These are phyloP conservation scores for Ennomos fuscantarius DNA, from an alignment of 2,888 invertebrate species.

Conservation along the genomic window DNA sequence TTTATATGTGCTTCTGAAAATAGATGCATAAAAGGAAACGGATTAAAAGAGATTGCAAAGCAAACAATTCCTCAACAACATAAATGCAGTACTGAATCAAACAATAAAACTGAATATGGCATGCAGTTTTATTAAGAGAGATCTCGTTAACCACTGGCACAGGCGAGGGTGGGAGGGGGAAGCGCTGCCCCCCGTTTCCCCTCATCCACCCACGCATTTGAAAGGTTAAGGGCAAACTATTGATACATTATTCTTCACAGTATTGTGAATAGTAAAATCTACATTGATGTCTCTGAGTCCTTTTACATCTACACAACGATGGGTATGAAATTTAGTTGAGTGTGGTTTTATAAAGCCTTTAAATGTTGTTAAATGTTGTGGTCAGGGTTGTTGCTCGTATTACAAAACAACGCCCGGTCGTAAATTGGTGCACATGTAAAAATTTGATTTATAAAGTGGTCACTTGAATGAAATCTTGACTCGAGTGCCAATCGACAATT, in stretches of 20 bases:
- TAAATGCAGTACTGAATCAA: constrained; percentile 47
- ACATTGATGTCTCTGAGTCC: constrained; percentile 31
- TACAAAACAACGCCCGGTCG: no score
- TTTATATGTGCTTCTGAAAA: not conserved
- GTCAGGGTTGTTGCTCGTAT: no score
- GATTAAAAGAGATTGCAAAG: constrained; percentile 17
- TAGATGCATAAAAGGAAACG: constrained; percentile 12
- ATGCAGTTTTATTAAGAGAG: constrained; percentile 64
- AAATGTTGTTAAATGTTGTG: no score
- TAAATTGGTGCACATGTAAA: no score
- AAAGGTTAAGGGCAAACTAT: constrained; percentile 72
- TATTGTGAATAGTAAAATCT: constrained; percentile 48
- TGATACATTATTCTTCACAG: constrained; percentile 54
- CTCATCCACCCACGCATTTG: constrained; percentile 52
- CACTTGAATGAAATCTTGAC: no score
- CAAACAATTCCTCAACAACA: constrained; percentile 36
- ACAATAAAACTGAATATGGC: constrained; percentile 60
- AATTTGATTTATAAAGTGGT: no score
- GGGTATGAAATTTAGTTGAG: constrained; percentile 24
- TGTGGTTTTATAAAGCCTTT: not conserved
- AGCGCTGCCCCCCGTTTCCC: constrained; percentile 18
- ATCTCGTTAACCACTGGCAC: constrained; percentile 69
- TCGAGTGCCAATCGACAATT: no score
- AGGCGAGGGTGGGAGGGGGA: constrained; percentile 38
- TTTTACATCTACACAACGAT: constrained; percentile 24